A percentile compares a stretch with the other conserved stretches of the same genome.
phyloP scores from a whole-genome alignment of 2,888 invertebrate species.

The Anticlea derivata region DNA sequence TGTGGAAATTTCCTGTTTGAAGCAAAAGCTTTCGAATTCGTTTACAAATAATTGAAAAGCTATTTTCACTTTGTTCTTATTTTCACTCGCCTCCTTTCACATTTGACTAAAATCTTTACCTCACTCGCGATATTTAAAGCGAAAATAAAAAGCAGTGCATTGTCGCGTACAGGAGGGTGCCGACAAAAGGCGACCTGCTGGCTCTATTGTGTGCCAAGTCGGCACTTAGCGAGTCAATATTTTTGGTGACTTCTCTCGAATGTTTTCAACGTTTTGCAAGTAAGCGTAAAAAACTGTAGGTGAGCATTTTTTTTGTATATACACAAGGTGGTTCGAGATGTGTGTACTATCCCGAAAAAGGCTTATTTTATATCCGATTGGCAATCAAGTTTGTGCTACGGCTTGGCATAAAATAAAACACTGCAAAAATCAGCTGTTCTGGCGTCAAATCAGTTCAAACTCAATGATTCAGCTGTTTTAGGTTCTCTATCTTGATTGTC shows the following conservation, averaged over 20 bases:
- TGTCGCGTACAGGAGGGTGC: conserved; percentile 62
- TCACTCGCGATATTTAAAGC: conserved; percentile 59
- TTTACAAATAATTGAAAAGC: background rate
- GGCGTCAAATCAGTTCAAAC: too few species aligned
- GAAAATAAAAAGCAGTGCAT: conserved; percentile 73
- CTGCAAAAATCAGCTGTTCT: too few species aligned
- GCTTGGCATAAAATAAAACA: too few species aligned
- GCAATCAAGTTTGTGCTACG: too few species aligned
- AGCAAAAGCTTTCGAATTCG: background rate
- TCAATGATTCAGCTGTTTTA: too few species aligned
- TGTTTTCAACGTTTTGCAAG: conserved; percentile 31
- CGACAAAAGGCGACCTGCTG: conserved; percentile 79
- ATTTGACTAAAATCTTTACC: conserved; percentile 43
- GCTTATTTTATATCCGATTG: too few species aligned
- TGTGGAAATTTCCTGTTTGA: background rate
- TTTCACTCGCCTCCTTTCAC: conserved; percentile 9
- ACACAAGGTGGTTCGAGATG: too few species aligned
- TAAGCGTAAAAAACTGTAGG: conserved; percentile 45
- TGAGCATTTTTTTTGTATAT: conserved; percentile 40
- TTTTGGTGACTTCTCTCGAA: conserved; percentile 67
- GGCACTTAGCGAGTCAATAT: conserved; percentile 82
- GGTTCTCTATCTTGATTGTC: too few species aligned
- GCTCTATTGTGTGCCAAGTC: conserved; percentile 70
- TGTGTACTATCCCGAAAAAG: too few species aligned
- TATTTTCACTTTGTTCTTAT: background rate